phyloP scores from a whole-genome alignment of 2,113 vertebrate species.

The Eclectus roratus region DNA sequence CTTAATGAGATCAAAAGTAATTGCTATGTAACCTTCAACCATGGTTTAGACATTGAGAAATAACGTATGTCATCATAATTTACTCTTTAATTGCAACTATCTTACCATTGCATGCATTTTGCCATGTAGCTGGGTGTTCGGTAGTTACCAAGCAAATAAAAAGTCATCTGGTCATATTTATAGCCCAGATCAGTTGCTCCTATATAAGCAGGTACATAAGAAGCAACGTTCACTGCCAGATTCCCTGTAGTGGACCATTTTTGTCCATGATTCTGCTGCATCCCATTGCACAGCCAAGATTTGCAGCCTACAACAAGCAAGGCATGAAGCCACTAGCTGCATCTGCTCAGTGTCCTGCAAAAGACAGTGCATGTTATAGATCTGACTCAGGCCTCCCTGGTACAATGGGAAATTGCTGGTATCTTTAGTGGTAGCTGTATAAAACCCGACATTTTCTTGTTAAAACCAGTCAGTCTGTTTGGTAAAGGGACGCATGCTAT shows the following conservation, averaged over 20 bases:
- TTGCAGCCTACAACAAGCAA: background rate
- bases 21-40: constrained; percentile 65
- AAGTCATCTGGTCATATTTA: constrained; percentile 1
- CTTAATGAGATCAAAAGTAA: constrained; percentile 67
- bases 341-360: background rate
- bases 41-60: constrained; percentile 60
- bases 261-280: background rate
- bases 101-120: constrained; percentile 20
- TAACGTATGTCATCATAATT: constrained; percentile 56
- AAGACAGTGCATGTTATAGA: background rate
- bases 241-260: background rate
- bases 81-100: constrained; percentile 38
- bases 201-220: background rate
- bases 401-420: background rate
- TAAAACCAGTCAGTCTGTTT: background rate
- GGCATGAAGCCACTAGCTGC: background rate
- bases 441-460: background rate
- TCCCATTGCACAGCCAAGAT: background rate
- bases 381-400: background rate
- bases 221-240: background rate
- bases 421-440: background rate
- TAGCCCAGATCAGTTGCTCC: background rate
- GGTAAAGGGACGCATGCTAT: background rate
- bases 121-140: background rate
- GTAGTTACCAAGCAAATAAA: constrained; percentile 21